A percentile compares a stretch with the other conserved stretches of the same genome.
These are phyloP conservation scores for Microplitis manilae DNA, from an alignment of 2,888 invertebrate species.

Conservation along the genomic window DNA sequence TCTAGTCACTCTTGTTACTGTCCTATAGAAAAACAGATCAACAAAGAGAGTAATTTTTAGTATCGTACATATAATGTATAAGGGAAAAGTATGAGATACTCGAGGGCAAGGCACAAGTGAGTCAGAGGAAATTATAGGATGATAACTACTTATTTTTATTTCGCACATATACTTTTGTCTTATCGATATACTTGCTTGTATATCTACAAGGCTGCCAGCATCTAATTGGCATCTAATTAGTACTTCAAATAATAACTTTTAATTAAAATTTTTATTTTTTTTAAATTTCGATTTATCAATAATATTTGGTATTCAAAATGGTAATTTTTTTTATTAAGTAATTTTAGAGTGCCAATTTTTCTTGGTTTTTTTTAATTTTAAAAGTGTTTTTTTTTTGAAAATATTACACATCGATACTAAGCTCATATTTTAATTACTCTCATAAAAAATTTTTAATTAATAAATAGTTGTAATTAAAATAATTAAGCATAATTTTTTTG, in stretches of 20 bases:
- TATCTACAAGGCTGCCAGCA: constrained; percentile 3
- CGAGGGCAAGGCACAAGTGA: constrained; percentile 68
- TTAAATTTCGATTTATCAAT: too few relatives aligned
- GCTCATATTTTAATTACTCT: background rate
- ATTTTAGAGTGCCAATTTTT: background rate
- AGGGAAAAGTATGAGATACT: constrained; percentile 55
- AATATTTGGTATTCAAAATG: too few relatives aligned
- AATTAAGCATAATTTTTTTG: too few relatives aligned
- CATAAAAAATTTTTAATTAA: background rate
- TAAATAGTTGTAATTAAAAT: background rate
- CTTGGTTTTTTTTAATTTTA: background rate
- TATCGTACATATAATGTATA: constrained; percentile 26
- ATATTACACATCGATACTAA: background rate
- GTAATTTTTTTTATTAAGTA: background rate
- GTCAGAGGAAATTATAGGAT: constrained; percentile 57
- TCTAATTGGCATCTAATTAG: constrained; percentile 3
- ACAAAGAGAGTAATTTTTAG: constrained; percentile 16
- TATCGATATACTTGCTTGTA: constrained; percentile 40
- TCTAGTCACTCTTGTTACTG: constrained; percentile 25
- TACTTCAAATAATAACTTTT: constrained; percentile 13
- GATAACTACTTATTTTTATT: constrained; percentile 37
- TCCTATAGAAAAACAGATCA: constrained; percentile 45
- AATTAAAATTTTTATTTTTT: background rate
- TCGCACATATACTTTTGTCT: constrained; percentile 40
- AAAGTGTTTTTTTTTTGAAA: background rate